These are phyloP conservation scores for Trachymyrmex cornetzi DNA, from an alignment of 1,140 invertebrate species.

Conservation along the genomic window DNA sequence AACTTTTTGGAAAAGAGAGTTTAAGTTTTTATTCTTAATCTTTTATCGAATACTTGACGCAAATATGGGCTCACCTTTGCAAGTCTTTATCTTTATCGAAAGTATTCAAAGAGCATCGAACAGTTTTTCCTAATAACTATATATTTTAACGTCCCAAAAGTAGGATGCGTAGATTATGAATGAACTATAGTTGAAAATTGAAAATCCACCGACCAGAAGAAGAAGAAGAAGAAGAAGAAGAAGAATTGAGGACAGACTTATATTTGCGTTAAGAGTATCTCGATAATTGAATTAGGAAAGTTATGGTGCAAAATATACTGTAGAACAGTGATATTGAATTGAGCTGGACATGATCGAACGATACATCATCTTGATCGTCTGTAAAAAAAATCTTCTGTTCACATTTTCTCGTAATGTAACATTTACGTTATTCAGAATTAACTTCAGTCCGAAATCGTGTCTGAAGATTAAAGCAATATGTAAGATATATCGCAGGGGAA, in stretches of 20 bases:
- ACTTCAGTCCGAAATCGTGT: neutral
- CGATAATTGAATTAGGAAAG: neutral
- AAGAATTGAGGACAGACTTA: neutral
- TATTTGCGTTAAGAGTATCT: neutral
- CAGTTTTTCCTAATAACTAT: neutral
- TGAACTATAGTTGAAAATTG: no score
- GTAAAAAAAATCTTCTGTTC: neutral
- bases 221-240: no score
- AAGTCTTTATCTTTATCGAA: neutral
- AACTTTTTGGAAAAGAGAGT: neutral
- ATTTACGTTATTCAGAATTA: neutral
- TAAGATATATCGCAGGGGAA: neutral
- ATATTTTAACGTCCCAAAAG: neutral
- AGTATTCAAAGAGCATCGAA: neutral
- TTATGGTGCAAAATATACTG: neutral
- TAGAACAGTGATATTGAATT: neutral
- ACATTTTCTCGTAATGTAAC: neutral
- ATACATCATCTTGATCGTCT: neutral
- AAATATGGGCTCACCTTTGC: neutral
- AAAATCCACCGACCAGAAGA: no score
- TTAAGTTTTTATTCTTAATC: constrained; percentile 31
- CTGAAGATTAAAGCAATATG: no score
- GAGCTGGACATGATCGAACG: neutral
- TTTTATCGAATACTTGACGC: constrained; percentile 31
- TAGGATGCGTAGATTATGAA: neutral